Percentiles rank a stretch among this genome's conserved stretches.
phyloP scores from a whole-genome alignment of 2,113 vertebrate genomes.

The Lucifuga dentata region DNA sequence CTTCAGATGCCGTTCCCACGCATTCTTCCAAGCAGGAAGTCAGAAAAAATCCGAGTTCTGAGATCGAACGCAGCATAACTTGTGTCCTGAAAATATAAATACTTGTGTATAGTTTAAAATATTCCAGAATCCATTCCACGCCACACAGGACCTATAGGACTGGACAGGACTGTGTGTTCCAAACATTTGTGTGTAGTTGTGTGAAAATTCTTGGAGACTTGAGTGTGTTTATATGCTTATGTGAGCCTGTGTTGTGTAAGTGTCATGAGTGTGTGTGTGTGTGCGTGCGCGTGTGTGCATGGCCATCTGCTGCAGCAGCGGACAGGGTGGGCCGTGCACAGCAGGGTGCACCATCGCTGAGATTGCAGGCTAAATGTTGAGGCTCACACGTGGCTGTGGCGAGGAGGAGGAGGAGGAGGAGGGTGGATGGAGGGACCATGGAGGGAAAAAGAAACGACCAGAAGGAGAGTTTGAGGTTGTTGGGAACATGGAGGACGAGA shows the following conservation, averaged over 20 bases:
- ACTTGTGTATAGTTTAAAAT: too few species aligned
- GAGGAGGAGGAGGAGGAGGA: background rate
- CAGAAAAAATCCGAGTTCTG: too few species aligned
- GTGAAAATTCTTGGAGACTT: background rate
- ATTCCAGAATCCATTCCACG: too few species aligned
- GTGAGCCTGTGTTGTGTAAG: background rate
- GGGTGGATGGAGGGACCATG: background rate
- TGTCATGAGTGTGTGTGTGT: background rate
- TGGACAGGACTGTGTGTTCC: too few species aligned
- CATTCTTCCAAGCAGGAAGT: too few species aligned
- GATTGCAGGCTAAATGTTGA: conserved; percentile 22
- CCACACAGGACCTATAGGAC: too few species aligned
- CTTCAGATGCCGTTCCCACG: too few species aligned
- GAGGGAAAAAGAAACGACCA: conserved; percentile 12
- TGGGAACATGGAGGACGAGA: conserved; percentile 23
- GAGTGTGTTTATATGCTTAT: background rate
- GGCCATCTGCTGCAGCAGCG: conserved; percentile 66
- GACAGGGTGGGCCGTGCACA: conserved; percentile 51
- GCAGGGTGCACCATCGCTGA: conserved; percentile 44
- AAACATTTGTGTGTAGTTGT: conserved; percentile 7
- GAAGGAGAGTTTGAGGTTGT: conserved; percentile 52
- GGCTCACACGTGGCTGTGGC: background rate
- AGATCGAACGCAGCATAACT: too few species aligned
- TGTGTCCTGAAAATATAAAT: too few species aligned
- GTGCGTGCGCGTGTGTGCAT: conserved; percentile 32